Evolutionary conservation across 2,113 vertebrate genomes (phyloP).

Genomic region (Vulpes ferrilata): DNA sequence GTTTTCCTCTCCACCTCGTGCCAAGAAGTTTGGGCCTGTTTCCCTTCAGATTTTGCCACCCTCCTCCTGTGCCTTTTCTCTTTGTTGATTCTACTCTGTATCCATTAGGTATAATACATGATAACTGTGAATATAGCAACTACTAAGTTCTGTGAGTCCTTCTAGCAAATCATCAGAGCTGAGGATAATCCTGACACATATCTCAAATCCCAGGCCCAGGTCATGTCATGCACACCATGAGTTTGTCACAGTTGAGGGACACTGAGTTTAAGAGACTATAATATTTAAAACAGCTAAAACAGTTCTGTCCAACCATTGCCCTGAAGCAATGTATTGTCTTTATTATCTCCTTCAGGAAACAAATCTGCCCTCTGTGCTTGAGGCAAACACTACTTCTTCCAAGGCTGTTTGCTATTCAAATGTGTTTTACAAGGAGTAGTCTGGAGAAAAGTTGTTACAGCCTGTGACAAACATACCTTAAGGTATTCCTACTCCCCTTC

Average conservation of each 20-base stretch:
- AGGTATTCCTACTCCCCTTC: background rate
- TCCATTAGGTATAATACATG: background rate
- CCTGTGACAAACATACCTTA: background rate
- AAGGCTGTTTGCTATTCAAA: background rate
- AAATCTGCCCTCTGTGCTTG: background rate
- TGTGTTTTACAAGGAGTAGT: background rate
- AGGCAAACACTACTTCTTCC: background rate
- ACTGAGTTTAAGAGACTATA: background rate
- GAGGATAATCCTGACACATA: background rate
- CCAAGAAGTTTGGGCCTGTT: background rate
- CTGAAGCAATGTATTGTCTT: background rate
- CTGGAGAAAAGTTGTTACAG: background rate
- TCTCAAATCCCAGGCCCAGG: no score
- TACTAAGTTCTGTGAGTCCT: background rate
- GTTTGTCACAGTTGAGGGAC: background rate
- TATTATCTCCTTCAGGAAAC: background rate
- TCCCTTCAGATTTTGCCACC: background rate
- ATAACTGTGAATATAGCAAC: background rate
- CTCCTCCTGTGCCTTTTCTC: background rate
- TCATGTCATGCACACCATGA: no score
- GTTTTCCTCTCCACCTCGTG: background rate
- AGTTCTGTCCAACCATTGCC: background rate
- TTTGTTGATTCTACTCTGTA: background rate
- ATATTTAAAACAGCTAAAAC: background rate
- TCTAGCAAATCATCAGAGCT: background rate